Evolutionary conservation across 2,888 invertebrate species (phyloP).

Genomic region (Prosapia bicincta): DNA sequence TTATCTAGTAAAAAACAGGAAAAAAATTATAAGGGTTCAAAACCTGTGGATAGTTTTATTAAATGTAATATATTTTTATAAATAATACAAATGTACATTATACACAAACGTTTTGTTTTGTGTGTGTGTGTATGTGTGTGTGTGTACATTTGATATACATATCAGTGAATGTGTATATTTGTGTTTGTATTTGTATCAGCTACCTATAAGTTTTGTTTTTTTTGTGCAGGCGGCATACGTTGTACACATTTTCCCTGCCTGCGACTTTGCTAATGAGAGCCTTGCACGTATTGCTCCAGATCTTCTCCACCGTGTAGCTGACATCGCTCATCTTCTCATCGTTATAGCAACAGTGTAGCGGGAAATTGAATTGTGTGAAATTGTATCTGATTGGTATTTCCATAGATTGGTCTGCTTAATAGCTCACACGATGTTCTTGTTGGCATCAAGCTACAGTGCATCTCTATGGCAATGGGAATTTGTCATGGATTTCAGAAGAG

Average conservation of each 20-base stretch:
- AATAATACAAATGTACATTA: too few relatives aligned
- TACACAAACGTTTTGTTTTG: too few relatives aligned
- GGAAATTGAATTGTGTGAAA: not conserved
- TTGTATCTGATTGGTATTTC: not conserved
- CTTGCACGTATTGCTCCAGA: conserved; percentile 89
- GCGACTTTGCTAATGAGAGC: conserved; percentile 95
- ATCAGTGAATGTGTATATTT: too few relatives aligned
- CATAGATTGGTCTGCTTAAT: not conserved
- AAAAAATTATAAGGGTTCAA: too few relatives aligned
- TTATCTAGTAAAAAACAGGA: too few relatives aligned
- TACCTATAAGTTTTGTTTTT: too few relatives aligned
- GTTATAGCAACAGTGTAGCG: conserved; percentile 85
- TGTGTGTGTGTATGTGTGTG: too few relatives aligned
- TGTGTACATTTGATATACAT: too few relatives aligned
- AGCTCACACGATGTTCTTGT: conserved; percentile 1
- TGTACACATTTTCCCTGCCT: conserved; percentile 98
- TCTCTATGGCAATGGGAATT: not conserved
- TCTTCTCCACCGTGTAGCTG: conserved; percentile 84
- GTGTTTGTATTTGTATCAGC: too few relatives aligned
- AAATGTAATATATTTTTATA: too few relatives aligned
- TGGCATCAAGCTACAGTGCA: not conserved
- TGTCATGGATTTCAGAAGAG: not conserved
- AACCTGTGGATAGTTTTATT: too few relatives aligned
- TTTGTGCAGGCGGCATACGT: conserved; percentile 88
- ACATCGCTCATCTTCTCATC: conserved; percentile 91